Evolutionary conservation across 2,888 invertebrate genomes (phyloP).

Genomic region (Calameuta pallipes): DNA sequence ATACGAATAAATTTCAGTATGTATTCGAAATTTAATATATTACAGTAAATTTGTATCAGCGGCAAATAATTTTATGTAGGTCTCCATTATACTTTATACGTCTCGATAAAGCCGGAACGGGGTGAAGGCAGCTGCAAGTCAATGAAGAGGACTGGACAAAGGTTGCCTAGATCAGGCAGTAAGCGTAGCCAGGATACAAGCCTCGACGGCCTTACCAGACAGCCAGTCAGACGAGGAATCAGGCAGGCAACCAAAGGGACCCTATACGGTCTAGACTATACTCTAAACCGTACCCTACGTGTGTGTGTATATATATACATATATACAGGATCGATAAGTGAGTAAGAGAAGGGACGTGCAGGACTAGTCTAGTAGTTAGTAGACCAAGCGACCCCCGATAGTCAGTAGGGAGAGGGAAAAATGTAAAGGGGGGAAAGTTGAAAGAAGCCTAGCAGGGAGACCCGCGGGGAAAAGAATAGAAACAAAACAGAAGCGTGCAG

Average conservation of each 20-base stretch:
- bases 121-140: not conserved
- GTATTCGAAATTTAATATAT: not conserved
- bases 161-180: not conserved
- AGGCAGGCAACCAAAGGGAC: not conserved
- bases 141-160: not conserved
- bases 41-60: not conserved
- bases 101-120: not conserved
- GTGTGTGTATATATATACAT: too few species aligned
- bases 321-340: not conserved
- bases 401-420: slow-evolving; percentile 1
- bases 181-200: not conserved
- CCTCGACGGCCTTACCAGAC: not conserved
- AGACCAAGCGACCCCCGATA: not conserved
- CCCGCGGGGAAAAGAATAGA: slow-evolving; percentile 21
- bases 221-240: not conserved
- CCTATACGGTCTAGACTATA: not conserved
- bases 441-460: slow-evolving; percentile 10
- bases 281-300: not conserved
- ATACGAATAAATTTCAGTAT: not conserved
- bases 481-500: slow-evolving; percentile 28
- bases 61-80: not conserved
- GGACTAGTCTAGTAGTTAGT: not conserved
- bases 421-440: slow-evolving; percentile 3
- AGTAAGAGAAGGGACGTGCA: not conserved
- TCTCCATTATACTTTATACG: not conserved